Evolutionary conservation across 2,113 vertebrate genomes (phyloP).

Genomic region (Oceanites oceanicus): DNA sequence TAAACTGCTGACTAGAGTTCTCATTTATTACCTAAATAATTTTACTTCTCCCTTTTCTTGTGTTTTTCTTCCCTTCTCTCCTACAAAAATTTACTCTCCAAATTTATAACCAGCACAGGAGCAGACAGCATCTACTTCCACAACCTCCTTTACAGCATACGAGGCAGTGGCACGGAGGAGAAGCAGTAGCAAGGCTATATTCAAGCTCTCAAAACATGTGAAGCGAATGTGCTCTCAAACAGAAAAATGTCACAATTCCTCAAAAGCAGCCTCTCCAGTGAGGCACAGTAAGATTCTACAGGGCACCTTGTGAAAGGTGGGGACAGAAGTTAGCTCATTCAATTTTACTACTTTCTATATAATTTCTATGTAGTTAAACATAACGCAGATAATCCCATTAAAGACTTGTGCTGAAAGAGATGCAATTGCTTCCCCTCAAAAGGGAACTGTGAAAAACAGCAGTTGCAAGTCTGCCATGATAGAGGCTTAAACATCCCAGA

Average conservation of each 20-base stretch:
- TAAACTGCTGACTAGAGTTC: background rate
- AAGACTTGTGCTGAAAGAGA: background rate
- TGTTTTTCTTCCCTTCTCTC: background rate
- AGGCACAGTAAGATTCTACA: background rate
- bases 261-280: background rate
- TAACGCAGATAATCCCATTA: background rate
- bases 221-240: background rate
- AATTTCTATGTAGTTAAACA: background rate
- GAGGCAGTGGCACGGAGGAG: rapidly evolving
- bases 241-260: background rate
- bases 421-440: background rate
- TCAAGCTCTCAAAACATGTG: background rate
- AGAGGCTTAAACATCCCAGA: background rate
- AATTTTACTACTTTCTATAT: background rate
- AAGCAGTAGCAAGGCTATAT: background rate
- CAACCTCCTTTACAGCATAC: rapidly evolving
- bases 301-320: background rate
- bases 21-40: background rate
- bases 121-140: background rate
- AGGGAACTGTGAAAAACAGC: background rate
- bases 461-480: background rate
- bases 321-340: background rate
- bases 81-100: background rate
- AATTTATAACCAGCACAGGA: background rate
- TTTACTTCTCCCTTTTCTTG: background rate